Percentiles rank a stretch among this genome's conserved stretches.
These are phyloP conservation scores for Porites evermanni DNA, from an alignment of 92 coral and sea anemone species.

Conservation along the genomic window DNA sequence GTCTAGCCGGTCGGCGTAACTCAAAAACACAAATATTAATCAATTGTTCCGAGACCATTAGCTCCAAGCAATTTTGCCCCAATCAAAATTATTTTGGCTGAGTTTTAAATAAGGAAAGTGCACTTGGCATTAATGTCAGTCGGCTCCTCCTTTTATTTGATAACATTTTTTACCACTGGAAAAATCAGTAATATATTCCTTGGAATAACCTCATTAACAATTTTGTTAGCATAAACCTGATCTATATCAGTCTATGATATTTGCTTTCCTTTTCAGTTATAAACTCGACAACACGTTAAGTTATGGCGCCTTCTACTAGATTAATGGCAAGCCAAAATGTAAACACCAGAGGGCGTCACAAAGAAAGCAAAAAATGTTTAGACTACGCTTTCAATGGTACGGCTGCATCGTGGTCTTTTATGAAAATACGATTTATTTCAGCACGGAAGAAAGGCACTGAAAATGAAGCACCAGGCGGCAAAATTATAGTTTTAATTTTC, in stretches of 20 bases:
- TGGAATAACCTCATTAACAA: not conserved
- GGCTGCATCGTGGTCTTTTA: constrained; percentile 4
- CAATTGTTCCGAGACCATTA: constrained; percentile 28
- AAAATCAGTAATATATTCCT: not conserved
- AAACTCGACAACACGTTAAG: constrained; percentile 15
- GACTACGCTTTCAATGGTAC: constrained; percentile 12
- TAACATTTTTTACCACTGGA: not conserved
- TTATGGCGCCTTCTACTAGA: constrained; percentile 23
- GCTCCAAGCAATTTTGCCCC: not conserved
- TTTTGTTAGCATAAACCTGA: not conserved
- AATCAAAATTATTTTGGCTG: constrained; percentile 20
- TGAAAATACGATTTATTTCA: constrained; percentile 22
- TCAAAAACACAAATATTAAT: constrained; percentile 29
- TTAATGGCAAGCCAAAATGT: constrained; percentile 29
- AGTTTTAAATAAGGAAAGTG: constrained; percentile 28
- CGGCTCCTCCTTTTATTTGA: not conserved
- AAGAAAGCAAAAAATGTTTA: constrained; percentile 20
- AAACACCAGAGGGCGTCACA: constrained; percentile 12
- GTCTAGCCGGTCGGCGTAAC: constrained; percentile 29
- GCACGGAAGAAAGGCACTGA: not conserved
- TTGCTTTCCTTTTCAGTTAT: constrained; percentile 2
- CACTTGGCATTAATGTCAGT: constrained; percentile 29
- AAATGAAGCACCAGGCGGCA: constrained; percentile 26
- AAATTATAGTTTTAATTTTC: constrained; percentile 7
- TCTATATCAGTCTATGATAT: not conserved